Evolutionary conservation across 2,113 vertebrate species (phyloP), one percentile per base, ranked within the genome.

Genomic region (Lampris megalopsis): DNA sequence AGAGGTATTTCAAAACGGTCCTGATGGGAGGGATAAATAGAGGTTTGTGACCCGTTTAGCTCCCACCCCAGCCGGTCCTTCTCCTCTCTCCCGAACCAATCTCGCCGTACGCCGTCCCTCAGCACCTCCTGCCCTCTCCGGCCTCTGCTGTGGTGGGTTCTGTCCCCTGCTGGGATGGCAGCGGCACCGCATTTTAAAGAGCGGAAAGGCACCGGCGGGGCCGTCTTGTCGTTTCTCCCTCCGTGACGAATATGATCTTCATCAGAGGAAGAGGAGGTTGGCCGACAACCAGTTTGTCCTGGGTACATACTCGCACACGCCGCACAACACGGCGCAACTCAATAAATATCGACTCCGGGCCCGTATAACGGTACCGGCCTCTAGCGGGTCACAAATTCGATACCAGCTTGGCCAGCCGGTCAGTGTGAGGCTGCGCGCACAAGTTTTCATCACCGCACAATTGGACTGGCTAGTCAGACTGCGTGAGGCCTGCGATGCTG

Each of bases 31-130:
- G 36, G 40, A 7, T 53, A 45, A 60, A 68, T 66, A 61, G 24
- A 6, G 43, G 36, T 9, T 53, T 52, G 4, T 53, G 9, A 13
- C 10, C 50, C 10, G 10, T 53, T 4, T 2, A 11, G n/a, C 50
- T 13, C 50, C n/a, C 66, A 63, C 78, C 68, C 47, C 24, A 11
- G 64, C 74, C 38, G 3, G 4, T 9, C 3, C 49, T 52, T 75
- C 53, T 73, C 65, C 71, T 68, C 65, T 71, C 69, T 11, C n/a
- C n/a, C n/a, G n/a, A n/a, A n/a, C n/a, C 69, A 80, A 63, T 70
- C 52, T 10, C 9, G 43, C 50, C 50, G 9, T 11, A 53, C 10
- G n/a, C 2, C 10, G n/a, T 13, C 42, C 45, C 48, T 50, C 63
- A 57, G 41, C 73, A 5, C 7, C 9, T 57, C 60, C 71, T 56